phyloP scores from a whole-genome alignment of 2,888 invertebrate genomes.

The Scaptomyza caliginosa region DNA sequence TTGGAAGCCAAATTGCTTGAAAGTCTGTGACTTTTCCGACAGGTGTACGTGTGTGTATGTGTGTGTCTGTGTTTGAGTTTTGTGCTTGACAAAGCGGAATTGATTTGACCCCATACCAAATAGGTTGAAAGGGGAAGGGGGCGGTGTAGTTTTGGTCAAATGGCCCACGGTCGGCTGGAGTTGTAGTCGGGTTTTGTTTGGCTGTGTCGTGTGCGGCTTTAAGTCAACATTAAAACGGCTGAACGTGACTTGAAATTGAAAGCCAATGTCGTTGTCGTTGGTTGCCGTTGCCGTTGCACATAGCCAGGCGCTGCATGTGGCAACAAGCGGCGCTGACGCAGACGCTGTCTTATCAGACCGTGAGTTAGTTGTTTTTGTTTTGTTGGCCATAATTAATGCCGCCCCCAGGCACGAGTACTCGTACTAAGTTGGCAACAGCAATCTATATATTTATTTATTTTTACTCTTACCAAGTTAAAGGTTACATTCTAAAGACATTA shows the following conservation, averaged over 20 bases:
- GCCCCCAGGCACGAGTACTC: slow-evolving; percentile 1
- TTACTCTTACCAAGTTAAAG: slow-evolving; percentile 30
- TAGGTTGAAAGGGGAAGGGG: not conserved
- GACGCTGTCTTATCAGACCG: slow-evolving; percentile 33
- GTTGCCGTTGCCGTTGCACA: too few relatives aligned
- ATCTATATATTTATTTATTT: slow-evolving; percentile 18
- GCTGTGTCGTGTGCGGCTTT: slow-evolving; percentile 43
- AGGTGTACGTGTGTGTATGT: slow-evolving; percentile 21
- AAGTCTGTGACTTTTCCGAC: slow-evolving; percentile 62
- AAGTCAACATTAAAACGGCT: slow-evolving; percentile 54
- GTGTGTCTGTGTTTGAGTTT: slow-evolving; percentile 19
- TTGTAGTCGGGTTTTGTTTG: slow-evolving; percentile 16
- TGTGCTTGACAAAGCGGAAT: slow-evolving; percentile 71
- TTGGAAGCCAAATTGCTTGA: slow-evolving; percentile 22
- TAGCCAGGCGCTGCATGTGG: slow-evolving; percentile 11
- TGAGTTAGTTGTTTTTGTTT: slow-evolving; percentile 5
- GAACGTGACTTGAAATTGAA: slow-evolving; percentile 76
- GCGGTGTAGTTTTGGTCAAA: slow-evolving; percentile 45
- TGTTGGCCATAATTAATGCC: slow-evolving; percentile 15
- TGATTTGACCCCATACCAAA: slow-evolving; percentile 51
- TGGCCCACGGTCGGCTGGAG: slow-evolving; percentile 61
- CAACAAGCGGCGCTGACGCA: slow-evolving; percentile 20
- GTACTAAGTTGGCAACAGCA: slow-evolving; percentile 11
- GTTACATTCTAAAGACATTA: slow-evolving; percentile 74
- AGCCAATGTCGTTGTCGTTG: slow-evolving; percentile 57